phyloP scores from a whole-genome alignment of 2,888 invertebrate genomes.

The Pristionchus exspectatus region DNA sequence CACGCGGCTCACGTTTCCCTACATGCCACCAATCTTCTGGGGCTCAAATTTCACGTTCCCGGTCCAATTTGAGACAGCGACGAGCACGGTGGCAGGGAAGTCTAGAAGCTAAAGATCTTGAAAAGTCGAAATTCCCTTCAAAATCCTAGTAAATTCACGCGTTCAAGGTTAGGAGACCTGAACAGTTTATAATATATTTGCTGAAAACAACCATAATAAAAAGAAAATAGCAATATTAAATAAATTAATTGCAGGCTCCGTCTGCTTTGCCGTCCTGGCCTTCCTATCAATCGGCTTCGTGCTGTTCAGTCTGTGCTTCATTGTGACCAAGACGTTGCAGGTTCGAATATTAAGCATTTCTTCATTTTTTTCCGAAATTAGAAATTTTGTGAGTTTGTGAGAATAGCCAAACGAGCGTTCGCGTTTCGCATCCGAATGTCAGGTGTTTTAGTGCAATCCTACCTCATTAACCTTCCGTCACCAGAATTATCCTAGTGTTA shows the following conservation, averaged over 20 bases:
- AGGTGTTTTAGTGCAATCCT: no score
- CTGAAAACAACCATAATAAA: not conserved
- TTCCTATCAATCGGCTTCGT: constrained; percentile 54
- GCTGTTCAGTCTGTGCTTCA: constrained; percentile 41
- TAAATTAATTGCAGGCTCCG: constrained; percentile 41
- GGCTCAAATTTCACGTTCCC: constrained; percentile 1
- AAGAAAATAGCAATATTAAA: not conserved
- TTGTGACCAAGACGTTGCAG: constrained; percentile 51
- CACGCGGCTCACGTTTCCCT: not conserved
- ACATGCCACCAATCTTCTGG: not conserved
- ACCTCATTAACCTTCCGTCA: no score
- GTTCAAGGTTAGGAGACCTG: no score
- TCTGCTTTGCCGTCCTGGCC: constrained; percentile 47
- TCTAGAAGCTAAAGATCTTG: not conserved
- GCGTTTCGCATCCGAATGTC: no score
- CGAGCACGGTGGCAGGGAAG: not conserved
- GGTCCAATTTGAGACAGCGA: not conserved
- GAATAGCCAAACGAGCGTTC: no score
- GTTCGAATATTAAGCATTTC: not conserved
- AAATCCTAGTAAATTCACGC: no score
- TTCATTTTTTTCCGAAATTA: not conserved
- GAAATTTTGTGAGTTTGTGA: no score
- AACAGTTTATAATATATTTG: no score
- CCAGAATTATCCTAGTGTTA: no score
- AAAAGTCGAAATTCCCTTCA: no score